Evolutionary conservation across 1,140 invertebrate species (phyloP), one percentile per base, ranked within the genome.

Genomic region (Anagrus nilaparvatae): DNA sequence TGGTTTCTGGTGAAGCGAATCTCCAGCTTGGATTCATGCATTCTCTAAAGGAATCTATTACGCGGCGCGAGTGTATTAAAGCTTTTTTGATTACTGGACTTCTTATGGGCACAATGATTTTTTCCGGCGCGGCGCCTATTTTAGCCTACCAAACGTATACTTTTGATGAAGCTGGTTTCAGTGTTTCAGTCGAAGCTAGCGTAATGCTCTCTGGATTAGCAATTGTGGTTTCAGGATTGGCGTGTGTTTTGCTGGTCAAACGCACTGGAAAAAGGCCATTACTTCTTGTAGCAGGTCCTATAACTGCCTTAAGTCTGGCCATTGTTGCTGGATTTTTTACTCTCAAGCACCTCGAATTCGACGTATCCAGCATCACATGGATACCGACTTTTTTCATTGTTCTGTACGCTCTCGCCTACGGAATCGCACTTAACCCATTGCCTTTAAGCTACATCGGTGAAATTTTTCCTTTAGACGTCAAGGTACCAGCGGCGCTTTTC

Each of bases 101-200:
- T 3, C 68, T 92, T 27, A 77, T 90, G 72, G 74, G 79, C 57
- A 81, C 87, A 52, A 82, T 91, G 60, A 83, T 85, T 51, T 73
- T 87, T 47, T 81, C 80, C 37, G 86, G 85, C 17, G 80, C 85
- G 29, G 80, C 90, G 56, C 85, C 85, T 3, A 78, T 93, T 33
- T 80, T 90, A 45, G 88, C 88, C 60, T 91, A 87, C 60, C 82
- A 87, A 1, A 77, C 79, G 4, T 69, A 74, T 14, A 89, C 86
- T 60, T 89, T 83, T 60, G 47, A 76, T 25, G 74, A 75, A 16
- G 81, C 87, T 16, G 85, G 83, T 17, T 81, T 77, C 39, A 59
- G 67, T 7, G 60, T 89, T 6, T 65, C 80, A 10, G 67, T 81
- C 0, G 65, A 70, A 10, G 52, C 78, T n/a, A 76, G 77, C 29